These are phyloP conservation scores for Dolichomitus sp. DNA, from an alignment of 2,888 invertebrate genomes.

Conservation along the genomic window DNA sequence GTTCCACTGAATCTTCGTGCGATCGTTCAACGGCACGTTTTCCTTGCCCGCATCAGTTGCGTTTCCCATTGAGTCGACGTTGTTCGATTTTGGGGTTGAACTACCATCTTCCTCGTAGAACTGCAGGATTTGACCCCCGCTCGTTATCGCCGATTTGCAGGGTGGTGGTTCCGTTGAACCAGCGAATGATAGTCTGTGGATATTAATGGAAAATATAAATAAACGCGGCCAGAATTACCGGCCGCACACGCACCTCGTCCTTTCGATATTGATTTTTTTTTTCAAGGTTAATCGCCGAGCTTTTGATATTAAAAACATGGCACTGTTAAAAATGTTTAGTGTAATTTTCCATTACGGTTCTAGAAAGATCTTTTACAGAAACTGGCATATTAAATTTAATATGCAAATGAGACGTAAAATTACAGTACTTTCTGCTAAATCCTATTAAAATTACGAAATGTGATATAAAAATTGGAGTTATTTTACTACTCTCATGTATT, in stretches of 20 bases:
- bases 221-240: neutral
- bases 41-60: constrained; percentile 57
- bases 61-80: constrained; percentile 5
- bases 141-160: constrained; percentile 54
- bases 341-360: no score
- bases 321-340: no score
- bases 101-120: constrained; percentile 58
- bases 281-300: neutral
- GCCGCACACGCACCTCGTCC: constrained; percentile 12
- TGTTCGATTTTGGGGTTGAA: constrained; percentile 30
- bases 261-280: neutral
- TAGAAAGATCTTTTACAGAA: no score
- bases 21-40: constrained; percentile 55
- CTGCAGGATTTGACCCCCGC: constrained; percentile 51
- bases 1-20: constrained; percentile 46
- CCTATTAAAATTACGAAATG: no score
- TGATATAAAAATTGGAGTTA: no score
- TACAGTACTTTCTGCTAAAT: no score
- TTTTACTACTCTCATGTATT: no score
- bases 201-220: neutral
- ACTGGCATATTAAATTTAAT: no score
- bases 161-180: constrained; percentile 61
- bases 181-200: constrained; percentile 65
- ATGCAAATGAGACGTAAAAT: no score
- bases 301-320: no score